Percentiles rank a stretch among this genome's conserved stretches.
phyloP scores from a whole-genome alignment of 2,888 invertebrate species.

The Empis livida region DNA sequence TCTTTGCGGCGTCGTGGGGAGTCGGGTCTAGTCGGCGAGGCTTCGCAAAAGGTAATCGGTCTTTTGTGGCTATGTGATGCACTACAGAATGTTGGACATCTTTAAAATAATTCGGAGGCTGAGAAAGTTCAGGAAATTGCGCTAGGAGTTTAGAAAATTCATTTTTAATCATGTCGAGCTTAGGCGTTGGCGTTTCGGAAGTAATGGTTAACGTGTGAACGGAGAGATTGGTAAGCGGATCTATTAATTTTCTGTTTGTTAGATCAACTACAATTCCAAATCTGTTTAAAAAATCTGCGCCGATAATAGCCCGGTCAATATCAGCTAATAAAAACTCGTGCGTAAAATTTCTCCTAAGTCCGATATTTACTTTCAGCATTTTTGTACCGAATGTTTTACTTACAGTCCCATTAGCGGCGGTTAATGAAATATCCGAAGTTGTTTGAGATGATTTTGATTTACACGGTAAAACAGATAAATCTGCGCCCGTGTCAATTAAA shows the following conservation, averaged over 20 bases:
- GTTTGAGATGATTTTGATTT: background rate
- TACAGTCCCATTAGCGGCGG: slow-evolving; percentile 1
- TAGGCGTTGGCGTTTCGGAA: background rate
- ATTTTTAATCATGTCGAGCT: background rate
- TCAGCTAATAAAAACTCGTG: slow-evolving; percentile 2
- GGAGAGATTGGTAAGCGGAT: background rate
- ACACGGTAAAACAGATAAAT: background rate
- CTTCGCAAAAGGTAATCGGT: background rate
- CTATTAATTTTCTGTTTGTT: background rate
- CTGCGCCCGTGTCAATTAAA: background rate
- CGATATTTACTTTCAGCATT: slow-evolving; percentile 2
- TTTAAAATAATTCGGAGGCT: background rate
- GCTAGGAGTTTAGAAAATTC: background rate
- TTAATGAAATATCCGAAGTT: background rate
- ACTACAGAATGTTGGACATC: background rate
- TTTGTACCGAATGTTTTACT: slow-evolving; percentile 5
- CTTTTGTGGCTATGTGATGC: background rate
- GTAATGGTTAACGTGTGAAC: background rate
- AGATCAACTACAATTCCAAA: slow-evolving; percentile 4
- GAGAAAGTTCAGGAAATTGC: background rate
- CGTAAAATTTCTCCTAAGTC: slow-evolving; percentile 1
- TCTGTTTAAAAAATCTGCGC: slow-evolving; percentile 7
- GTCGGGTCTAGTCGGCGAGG: background rate
- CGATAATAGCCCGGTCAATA: slow-evolving; percentile 3
- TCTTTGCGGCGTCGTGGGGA: background rate